Evolutionary conservation across 2,888 invertebrate genomes (phyloP).

Genomic region (Drosophila ochracea): DNA sequence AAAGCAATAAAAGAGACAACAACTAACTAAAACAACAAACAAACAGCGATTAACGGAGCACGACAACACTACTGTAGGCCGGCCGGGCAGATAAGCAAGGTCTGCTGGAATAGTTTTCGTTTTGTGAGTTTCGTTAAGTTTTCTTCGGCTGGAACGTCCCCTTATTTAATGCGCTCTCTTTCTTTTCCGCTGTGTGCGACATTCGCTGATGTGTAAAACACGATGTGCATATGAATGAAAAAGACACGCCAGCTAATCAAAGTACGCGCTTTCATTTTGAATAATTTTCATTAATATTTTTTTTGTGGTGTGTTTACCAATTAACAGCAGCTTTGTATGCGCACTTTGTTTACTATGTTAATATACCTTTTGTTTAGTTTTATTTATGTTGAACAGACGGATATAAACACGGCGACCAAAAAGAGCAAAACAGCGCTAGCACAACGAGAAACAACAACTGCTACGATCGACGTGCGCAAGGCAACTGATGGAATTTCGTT

Average conservation of each 20-base stretch:
- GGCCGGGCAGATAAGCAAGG: constrained; percentile 55
- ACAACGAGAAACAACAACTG: constrained; percentile 52
- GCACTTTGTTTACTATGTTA: constrained; percentile 26
- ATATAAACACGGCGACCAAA: constrained; percentile 36
- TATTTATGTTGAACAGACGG: constrained; percentile 42
- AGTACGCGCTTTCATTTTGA: constrained; percentile 74
- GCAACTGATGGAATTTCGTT: constrained; percentile 60
- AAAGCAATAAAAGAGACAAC: not conserved
- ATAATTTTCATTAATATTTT: constrained; percentile 21
- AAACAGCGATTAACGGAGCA: constrained; percentile 52
- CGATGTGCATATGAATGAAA: constrained; percentile 75
- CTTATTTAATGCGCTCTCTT: constrained; percentile 18
- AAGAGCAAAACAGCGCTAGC: constrained; percentile 10
- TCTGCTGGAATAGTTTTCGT: constrained; percentile 13
- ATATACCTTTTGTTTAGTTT: constrained; percentile 50
- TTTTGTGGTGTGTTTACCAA: not conserved
- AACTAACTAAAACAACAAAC: constrained; percentile 31
- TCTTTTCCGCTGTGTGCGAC: constrained; percentile 34
- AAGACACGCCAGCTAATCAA: constrained; percentile 73
- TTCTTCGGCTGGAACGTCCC: constrained; percentile 31
- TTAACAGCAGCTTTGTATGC: constrained; percentile 9
- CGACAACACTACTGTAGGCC: constrained; percentile 43
- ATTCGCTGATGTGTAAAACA: constrained; percentile 63
- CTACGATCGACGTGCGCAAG: constrained; percentile 69
- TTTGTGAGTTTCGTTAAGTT: constrained; percentile 43